Evolutionary conservation across 2,888 invertebrate species (phyloP).

Genomic region (Drosophila leonis): DNA sequence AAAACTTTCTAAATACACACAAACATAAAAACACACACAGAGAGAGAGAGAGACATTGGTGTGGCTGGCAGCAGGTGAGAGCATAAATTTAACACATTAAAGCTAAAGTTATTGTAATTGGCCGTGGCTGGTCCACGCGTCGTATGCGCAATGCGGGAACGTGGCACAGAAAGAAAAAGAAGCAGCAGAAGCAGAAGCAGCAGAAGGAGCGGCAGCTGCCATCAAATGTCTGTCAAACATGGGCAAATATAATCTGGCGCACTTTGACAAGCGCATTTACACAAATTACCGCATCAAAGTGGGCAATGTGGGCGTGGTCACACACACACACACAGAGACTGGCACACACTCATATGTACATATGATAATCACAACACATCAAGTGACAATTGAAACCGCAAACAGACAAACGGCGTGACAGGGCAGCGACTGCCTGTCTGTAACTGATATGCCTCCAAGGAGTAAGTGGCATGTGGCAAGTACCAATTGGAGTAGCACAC

Average conservation of each 20-base stretch:
- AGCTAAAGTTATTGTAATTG: constrained; percentile 56
- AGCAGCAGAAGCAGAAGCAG: neutral
- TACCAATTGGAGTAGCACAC: constrained; percentile 12
- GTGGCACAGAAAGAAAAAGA: neutral
- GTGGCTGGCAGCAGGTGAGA: constrained; percentile 66
- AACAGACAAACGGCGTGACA: constrained; percentile 76
- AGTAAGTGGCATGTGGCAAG: constrained; percentile 17
- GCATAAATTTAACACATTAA: constrained; percentile 67
- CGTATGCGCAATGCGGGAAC: constrained; percentile 40
- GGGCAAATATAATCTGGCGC: constrained; percentile 67
- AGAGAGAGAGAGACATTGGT: too few relatives aligned
- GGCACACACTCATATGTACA: constrained; percentile 25
- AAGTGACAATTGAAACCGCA: constrained; percentile 80
- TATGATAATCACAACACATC: constrained; percentile 79
- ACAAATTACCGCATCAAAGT: constrained; percentile 70
- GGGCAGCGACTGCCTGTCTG: constrained; percentile 39
- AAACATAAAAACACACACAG: constrained; percentile 1
- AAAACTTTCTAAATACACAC: constrained; percentile 46
- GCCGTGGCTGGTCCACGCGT: constrained; percentile 15
- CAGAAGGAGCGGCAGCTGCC: constrained; percentile 4
- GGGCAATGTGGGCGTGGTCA: constrained; percentile 42
- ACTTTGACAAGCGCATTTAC: constrained; percentile 75
- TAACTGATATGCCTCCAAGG: constrained; percentile 50
- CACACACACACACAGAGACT: constrained; percentile 31
- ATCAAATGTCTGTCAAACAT: constrained; percentile 48